Base-by-base conservation (phyloP, 2,888 invertebrate genomes). In the Frankliniella intonsa region DNA sequence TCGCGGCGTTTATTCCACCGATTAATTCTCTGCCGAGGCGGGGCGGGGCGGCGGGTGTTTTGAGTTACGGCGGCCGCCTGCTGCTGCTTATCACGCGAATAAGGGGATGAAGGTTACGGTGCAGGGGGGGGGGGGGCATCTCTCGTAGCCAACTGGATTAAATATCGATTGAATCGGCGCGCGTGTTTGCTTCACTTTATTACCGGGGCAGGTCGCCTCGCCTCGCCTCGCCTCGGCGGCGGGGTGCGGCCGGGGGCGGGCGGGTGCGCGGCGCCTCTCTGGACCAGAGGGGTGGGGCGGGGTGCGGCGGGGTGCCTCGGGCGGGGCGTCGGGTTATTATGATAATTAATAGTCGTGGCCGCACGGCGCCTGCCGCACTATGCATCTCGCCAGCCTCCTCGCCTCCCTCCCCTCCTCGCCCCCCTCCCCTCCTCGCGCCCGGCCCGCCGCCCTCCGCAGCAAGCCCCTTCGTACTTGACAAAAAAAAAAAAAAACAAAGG, bases 141-240 rank as follows among this genome's bases (percentile, higher is more conserved):
- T 38, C 5, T 38, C 38, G 3, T 2, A 38, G 38, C 38, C 38
- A 7, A 22, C 69, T 25, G 10, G 69, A 76, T 76, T 76, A 76
- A 76, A 76, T 76, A 76, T 76, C 69, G 69, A 76, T 76, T 76
- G 69, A 76, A 25, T 76, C 12, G 25, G 69, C 69, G 69, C 62
- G 62, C 69, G 25, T 76, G 69, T 76, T 76, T 76, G 69, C 69
- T 22, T 22, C 69, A 25, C 69, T 76, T 76, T 76, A 76, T 76
- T 25, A 76, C 69, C 69, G 69, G 12, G 69, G 12, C 69, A 25
- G 69, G 69, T 25, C 69, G 55, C 19, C 55, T 19, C 17, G 22
- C 25, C 55, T 3, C 38, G 38, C 38, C 38, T 10, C 62, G 62
- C 19, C 62, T 14, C 62, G 11, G 62, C 7, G 62, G 62, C 62